A percentile compares a stretch with the other conserved stretches of the same genome.
These are phyloP conservation scores for Phrynocephalus guinanensis DNA, from an alignment of 2,797 vertebrate species.

Conservation along the genomic window DNA sequence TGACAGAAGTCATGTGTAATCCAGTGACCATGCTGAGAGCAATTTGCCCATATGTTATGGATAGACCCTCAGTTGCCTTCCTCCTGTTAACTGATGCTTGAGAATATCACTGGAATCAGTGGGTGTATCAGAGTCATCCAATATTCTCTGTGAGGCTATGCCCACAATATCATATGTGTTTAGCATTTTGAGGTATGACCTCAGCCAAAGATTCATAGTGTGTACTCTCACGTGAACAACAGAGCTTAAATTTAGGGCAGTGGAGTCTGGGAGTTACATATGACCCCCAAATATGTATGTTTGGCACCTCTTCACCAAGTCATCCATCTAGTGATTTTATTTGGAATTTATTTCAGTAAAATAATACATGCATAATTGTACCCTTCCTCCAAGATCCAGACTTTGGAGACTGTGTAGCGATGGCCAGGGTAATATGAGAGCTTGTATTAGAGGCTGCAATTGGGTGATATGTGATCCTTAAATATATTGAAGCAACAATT, in stretches of 20 bases:
- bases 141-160: background rate
- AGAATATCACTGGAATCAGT: background rate
- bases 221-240: conserved; percentile 11
- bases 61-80: background rate
- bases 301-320: conserved; percentile 23
- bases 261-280: background rate
- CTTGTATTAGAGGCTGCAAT: conserved; percentile 36
- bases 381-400: conserved; percentile 23
- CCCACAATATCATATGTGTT: background rate
- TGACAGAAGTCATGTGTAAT: background rate
- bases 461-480: conserved; percentile 52
- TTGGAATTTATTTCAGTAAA: conserved; percentile 31
- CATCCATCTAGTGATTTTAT: conserved; percentile 31
- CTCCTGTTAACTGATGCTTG: background rate
- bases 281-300: conserved; percentile 13
- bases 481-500: conserved; percentile 43
- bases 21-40: background rate
- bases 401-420: conserved; percentile 43
- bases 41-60: background rate
- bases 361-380: conserved; percentile 15
- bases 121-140: background rate
- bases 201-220: background rate
- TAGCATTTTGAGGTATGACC: background rate
- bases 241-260: conserved; percentile 8
- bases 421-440: conserved; percentile 36